These are phyloP conservation scores for Drosophila pallidifrons DNA, from an alignment of 1,140 invertebrate genomes.

Conservation along the genomic window DNA sequence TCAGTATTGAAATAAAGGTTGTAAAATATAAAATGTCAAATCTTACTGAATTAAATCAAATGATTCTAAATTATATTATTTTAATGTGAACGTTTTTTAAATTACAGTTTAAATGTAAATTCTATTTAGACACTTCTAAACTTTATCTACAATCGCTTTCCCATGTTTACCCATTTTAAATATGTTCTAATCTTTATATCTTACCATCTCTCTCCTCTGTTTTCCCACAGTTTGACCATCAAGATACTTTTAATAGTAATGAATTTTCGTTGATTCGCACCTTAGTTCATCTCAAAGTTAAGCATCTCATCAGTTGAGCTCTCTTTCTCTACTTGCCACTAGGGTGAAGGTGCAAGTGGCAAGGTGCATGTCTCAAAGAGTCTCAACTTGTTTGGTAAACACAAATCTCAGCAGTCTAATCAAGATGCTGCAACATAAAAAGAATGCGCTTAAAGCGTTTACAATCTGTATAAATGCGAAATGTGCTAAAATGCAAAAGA, in stretches of 20 bases:
- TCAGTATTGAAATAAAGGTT: too few relatives aligned
- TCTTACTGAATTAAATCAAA: too few relatives aligned
- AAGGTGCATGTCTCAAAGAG: slow-evolving; percentile 7
- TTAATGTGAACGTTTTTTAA: not conserved
- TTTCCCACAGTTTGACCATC: slow-evolving; percentile 27
- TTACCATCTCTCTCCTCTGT: not conserved
- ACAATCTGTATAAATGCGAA: slow-evolving; percentile 23
- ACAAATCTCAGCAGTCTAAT: slow-evolving; percentile 29
- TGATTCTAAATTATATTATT: too few relatives aligned
- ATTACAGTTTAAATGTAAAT: not conserved
- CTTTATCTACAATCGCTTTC: not conserved
- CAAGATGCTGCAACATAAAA: slow-evolving; percentile 39
- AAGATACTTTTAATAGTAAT: slow-evolving; percentile 19
- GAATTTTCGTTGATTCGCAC: slow-evolving; percentile 37
- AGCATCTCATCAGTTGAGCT: slow-evolving; percentile 47
- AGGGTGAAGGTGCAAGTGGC: too few relatives aligned
- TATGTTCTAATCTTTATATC: not conserved
- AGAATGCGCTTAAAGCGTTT: slow-evolving; percentile 12
- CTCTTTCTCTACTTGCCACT: not conserved
- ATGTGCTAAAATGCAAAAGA: slow-evolving; percentile 44
- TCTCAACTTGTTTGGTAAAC: slow-evolving; percentile 36
- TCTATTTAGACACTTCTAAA: not conserved
- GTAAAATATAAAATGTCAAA: too few relatives aligned
- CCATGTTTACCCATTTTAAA: not conserved
- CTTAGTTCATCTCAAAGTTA: slow-evolving; percentile 41